A percentile compares a stretch with the other conserved stretches of the same genome.
Conservation (phyloP, 2,888 invertebrate species). For the Incurvaria masculella region DNA sequence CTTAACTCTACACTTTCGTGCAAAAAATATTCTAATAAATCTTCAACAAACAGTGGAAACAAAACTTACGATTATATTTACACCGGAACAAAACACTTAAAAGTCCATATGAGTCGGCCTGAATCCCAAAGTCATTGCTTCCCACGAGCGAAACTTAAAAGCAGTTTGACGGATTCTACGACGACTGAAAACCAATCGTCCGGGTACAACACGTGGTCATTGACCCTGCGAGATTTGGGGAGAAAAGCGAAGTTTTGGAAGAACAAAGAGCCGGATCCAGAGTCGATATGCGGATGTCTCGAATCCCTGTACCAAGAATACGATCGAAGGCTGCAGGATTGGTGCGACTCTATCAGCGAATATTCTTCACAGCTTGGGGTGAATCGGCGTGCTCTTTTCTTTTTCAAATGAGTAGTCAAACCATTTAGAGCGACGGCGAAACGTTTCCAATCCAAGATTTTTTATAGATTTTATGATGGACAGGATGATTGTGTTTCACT, state of each 20-base stretch:
- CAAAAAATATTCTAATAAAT: constrained; percentile 28
- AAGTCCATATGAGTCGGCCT: constrained; percentile 17
- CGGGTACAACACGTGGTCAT: constrained; percentile 26
- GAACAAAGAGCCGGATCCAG: constrained; percentile 29
- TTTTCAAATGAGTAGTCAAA: too few relatives aligned
- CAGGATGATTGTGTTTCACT: too few relatives aligned
- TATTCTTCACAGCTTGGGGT: neutral
- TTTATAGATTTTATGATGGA: too few relatives aligned
- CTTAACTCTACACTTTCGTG: constrained; percentile 38
- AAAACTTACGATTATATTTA: constrained; percentile 32
- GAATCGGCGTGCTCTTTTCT: too few relatives aligned
- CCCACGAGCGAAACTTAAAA: neutral
- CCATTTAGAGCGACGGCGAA: too few relatives aligned
- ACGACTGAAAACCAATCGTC: constrained; percentile 26
- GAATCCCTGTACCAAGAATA: constrained; percentile 46
- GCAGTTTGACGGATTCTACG: neutral
- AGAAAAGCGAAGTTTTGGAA: constrained; percentile 37
- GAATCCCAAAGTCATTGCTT: neutral
- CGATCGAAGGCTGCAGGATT: constrained; percentile 42
- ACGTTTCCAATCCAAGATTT: too few relatives aligned
- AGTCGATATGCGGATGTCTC: constrained; percentile 32
- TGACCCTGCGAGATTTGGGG: constrained; percentile 34
- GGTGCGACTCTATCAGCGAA: constrained; percentile 48
- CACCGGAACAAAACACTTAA: constrained; percentile 23
- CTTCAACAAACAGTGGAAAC: constrained; percentile 27